Evolutionary conservation across 2,888 invertebrate genomes (phyloP).

Genomic region (Stenodema calcarata): DNA sequence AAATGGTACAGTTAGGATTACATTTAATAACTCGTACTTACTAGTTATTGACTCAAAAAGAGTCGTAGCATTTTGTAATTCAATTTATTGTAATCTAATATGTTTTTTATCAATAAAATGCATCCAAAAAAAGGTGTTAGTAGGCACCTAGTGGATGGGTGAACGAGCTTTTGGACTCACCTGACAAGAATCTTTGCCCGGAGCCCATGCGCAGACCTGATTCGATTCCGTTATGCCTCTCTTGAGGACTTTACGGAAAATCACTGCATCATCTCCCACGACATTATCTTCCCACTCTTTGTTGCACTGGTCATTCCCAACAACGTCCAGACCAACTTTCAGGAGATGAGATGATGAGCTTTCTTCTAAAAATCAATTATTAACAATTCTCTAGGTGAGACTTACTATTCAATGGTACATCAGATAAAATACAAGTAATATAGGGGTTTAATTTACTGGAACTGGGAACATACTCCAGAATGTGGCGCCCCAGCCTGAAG

Average conservation of each 20-base stretch:
- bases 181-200: conserved; percentile 58
- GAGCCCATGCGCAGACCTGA: conserved; percentile 61
- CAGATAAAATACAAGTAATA: too few relatives aligned
- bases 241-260: conserved; percentile 53
- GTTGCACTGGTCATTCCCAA: conserved; percentile 37
- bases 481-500: conserved; percentile 38
- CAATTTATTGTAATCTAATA: too few relatives aligned
- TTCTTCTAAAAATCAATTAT: background rate
- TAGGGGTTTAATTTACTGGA: too few relatives aligned
- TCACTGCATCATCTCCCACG: background rate
- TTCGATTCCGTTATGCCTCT: conserved; percentile 64
- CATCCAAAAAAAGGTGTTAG: too few relatives aligned
- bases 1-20: too few relatives aligned
- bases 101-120: too few relatives aligned
- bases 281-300: background rate
- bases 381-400: too few relatives aligned
- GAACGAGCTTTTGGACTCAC: conserved; percentile 53
- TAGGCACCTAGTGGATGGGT: too few relatives aligned
- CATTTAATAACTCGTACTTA: too few relatives aligned
- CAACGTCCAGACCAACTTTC: conserved; percentile 63
- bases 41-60: too few relatives aligned
- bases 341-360: conserved; percentile 60
- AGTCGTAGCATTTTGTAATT: too few relatives aligned
- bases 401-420: too few relatives aligned
- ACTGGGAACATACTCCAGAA: background rate